Conservation (phyloP, 2,797 vertebrate species). For the Dipus sagitta region DNA sequence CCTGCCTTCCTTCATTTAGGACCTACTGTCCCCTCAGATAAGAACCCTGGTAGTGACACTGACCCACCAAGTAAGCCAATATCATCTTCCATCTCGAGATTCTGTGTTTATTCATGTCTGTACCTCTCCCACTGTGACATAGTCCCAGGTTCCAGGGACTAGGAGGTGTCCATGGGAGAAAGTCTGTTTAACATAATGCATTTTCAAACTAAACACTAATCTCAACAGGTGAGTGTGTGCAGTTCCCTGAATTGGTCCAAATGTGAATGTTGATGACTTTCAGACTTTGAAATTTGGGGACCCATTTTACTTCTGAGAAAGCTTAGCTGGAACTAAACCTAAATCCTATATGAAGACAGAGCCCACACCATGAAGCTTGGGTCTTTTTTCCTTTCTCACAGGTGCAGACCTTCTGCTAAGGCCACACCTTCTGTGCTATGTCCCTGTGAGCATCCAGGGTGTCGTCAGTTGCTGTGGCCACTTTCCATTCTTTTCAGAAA, state of each 20-base stretch:
- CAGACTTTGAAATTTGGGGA: not conserved
- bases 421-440: not conserved
- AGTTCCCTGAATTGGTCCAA: not conserved
- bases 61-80: not conserved
- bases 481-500: not conserved
- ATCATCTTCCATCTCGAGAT: not conserved
- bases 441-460: not conserved
- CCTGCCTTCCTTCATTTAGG: not conserved
- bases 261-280: not conserved
- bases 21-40: not conserved
- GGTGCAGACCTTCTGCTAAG: not conserved
- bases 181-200: not conserved
- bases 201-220: not conserved
- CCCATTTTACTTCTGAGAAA: not conserved
- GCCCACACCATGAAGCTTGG: not conserved
- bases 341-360: not conserved
- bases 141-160: not conserved
- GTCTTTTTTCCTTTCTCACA: not conserved
- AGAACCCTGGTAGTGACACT: not conserved
- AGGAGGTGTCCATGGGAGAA: not conserved
- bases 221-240: not conserved
- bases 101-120: not conserved
- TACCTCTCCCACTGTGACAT: not conserved
- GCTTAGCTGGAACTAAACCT: not conserved
- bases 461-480: not conserved